Evolutionary conservation across 2,797 vertebrate genomes (phyloP).

Genomic region (Serranus cabrilla): DNA sequence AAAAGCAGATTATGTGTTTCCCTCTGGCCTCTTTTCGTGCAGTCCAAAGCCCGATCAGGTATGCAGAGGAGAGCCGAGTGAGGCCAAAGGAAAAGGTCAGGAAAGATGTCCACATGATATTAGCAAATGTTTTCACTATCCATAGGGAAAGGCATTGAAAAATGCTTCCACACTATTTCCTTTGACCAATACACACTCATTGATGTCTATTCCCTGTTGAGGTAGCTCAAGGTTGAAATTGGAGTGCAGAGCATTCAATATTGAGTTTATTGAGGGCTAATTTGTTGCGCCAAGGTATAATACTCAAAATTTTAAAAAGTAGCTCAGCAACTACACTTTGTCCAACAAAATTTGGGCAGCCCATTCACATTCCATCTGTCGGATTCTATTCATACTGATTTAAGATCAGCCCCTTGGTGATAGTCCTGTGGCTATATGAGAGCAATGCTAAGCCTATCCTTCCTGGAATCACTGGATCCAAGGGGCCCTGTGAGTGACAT

Average conservation of each 20-base stretch:
- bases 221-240: slow-evolving; percentile 2
- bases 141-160: not conserved
- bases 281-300: not conserved
- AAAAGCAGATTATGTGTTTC: slow-evolving; percentile 59
- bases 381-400: too few species aligned
- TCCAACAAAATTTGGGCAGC: not conserved
- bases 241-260: not conserved
- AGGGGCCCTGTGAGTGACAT: too few species aligned
- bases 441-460: too few species aligned
- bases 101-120: slow-evolving; percentile 50
- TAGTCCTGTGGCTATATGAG: too few species aligned
- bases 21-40: slow-evolving; percentile 21
- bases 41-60: slow-evolving; percentile 39
- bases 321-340: not conserved
- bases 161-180: not conserved
- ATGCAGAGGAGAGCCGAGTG: slow-evolving; percentile 18
- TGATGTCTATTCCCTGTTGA: not conserved
- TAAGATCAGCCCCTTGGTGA: too few species aligned
- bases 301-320: not conserved
- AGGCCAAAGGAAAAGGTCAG: slow-evolving; percentile 49
- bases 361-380: not conserved
- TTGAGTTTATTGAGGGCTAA: not conserved
- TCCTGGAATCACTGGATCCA: too few species aligned
- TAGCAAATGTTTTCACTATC: slow-evolving; percentile 33
- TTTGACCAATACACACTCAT: slow-evolving; percentile 21